Evolutionary conservation across 1,140 invertebrate genomes (phyloP).

Genomic region (Conus betulinus): DNA sequence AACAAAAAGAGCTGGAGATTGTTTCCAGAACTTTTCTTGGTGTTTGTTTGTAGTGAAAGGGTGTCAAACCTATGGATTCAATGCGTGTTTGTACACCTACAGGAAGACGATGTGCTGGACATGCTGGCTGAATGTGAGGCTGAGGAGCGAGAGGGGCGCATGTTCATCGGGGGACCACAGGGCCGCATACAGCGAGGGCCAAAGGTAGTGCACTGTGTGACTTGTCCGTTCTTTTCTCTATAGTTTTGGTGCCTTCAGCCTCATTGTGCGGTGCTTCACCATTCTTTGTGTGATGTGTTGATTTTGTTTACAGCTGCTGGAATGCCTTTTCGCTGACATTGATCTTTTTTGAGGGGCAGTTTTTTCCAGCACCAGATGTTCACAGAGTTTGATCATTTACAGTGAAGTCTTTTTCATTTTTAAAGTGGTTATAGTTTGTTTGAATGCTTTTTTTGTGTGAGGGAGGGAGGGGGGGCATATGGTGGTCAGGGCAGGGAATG

Average conservation of each 20-base stretch:
- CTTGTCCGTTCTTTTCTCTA: neutral
- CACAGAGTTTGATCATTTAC: neutral
- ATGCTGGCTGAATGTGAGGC: constrained; percentile 73
- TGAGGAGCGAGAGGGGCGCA: constrained; percentile 66
- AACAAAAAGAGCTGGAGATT: too few relatives aligned
- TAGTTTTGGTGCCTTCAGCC: too few relatives aligned
- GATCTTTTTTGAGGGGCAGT: too few relatives aligned
- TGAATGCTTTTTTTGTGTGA: neutral
- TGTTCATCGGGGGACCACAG: constrained; percentile 44
- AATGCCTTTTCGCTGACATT: neutral
- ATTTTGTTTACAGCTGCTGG: neutral
- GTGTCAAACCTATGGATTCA: neutral
- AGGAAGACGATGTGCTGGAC: constrained; percentile 73
- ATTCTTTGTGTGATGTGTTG: neutral
- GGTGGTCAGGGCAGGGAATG: neutral
- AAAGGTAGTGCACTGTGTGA: constrained; percentile 51
- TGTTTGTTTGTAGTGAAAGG: neutral
- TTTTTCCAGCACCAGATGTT: too few relatives aligned
- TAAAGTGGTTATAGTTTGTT: too few relatives aligned
- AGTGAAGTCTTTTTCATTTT: too few relatives aligned
- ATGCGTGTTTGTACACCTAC: too few relatives aligned
- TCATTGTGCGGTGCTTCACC: too few relatives aligned
- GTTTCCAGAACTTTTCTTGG: too few relatives aligned
- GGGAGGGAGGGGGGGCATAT: neutral
- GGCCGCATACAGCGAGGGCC: constrained; percentile 52